Percentiles rank a stretch among this genome's conserved stretches.
Evolutionary conservation across 2,888 invertebrate species (phyloP).

Genomic region (Drosophila birchii): DNA sequence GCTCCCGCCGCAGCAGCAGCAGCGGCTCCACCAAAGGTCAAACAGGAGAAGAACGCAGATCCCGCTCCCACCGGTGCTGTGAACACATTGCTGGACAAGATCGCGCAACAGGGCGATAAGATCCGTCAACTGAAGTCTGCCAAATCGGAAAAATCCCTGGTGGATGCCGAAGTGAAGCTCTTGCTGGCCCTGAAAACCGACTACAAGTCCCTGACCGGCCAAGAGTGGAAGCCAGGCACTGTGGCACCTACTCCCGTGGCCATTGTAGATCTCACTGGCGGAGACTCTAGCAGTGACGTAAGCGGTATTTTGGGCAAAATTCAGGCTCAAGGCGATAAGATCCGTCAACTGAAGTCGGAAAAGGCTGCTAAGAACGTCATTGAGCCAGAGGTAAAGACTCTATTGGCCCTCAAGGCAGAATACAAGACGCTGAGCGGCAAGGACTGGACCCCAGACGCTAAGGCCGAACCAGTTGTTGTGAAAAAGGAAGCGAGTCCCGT

Average conservation of each 20-base stretch:
- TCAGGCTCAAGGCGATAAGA: conserved; percentile 87
- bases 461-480: conserved; percentile 33
- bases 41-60: conserved; percentile 74
- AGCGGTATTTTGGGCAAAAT: conserved; percentile 84
- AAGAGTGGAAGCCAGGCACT: conserved; percentile 86
- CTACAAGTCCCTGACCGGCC: conserved; percentile 89
- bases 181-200: conserved; percentile 90
- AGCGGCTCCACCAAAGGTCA: conserved; percentile 47
- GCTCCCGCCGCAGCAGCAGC: conserved; percentile 32
- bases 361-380: conserved; percentile 86
- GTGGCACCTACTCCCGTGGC: conserved; percentile 60
- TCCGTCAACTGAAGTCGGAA: conserved; percentile 86
- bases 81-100: conserved; percentile 76
- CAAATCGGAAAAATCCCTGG: conserved; percentile 88
- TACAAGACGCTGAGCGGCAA: conserved; percentile 86
- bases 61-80: conserved; percentile 69
- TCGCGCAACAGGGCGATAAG: conserved; percentile 88
- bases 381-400: conserved; percentile 85
- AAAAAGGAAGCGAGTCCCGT: conserved; percentile 45
- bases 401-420: conserved; percentile 87
- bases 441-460: conserved; percentile 84
- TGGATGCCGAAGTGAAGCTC: conserved; percentile 87
- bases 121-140: conserved; percentile 89
- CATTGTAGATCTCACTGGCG: conserved; percentile 72
- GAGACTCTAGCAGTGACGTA: conserved; percentile 44